Percentiles rank a stretch among this genome's conserved stretches.
Evolutionary conservation across 2,113 vertebrate species (phyloP).

Genomic region (Nymphicus hollandicus): DNA sequence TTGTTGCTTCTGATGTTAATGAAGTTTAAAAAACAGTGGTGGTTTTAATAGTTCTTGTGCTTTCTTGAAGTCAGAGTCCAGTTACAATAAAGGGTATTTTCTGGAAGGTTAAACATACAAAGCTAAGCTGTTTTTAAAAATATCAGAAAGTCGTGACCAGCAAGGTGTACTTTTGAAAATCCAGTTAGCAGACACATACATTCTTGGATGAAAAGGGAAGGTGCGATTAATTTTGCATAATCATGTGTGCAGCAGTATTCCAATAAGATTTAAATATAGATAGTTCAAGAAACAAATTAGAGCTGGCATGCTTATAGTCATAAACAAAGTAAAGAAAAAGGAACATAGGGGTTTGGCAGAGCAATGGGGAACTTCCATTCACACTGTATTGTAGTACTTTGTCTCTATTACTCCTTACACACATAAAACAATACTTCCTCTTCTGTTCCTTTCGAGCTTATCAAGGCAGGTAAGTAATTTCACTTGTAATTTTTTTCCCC

Average conservation of each 20-base stretch:
- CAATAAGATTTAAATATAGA: neutral
- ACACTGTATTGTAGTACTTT: neutral
- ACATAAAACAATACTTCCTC: neutral
- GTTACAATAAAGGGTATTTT: neutral
- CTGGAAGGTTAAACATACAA: neutral
- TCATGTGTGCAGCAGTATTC: neutral
- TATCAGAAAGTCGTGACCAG: neutral
- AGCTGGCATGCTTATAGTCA: neutral
- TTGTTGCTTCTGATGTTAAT: neutral
- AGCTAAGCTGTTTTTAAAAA: neutral
- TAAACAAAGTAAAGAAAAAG: neutral
- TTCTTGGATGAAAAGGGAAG: neutral
- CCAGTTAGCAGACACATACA: neutral
- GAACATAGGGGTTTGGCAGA: neutral
- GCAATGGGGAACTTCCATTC: rapidly evolving
- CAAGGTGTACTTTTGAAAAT: neutral
- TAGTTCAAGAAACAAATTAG: neutral
- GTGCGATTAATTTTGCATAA: neutral
- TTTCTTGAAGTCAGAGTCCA: neutral
- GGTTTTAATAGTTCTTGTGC: neutral
- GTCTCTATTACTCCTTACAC: neutral
- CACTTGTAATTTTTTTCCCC: neutral
- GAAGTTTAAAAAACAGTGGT: neutral
- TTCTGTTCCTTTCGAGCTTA: neutral
- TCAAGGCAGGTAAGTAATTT: neutral